A percentile compares a stretch with the other conserved stretches of the same genome.
Evolutionary conservation across 2,888 invertebrate genomes (phyloP).

Genomic region (Eupelmus urozonus): DNA sequence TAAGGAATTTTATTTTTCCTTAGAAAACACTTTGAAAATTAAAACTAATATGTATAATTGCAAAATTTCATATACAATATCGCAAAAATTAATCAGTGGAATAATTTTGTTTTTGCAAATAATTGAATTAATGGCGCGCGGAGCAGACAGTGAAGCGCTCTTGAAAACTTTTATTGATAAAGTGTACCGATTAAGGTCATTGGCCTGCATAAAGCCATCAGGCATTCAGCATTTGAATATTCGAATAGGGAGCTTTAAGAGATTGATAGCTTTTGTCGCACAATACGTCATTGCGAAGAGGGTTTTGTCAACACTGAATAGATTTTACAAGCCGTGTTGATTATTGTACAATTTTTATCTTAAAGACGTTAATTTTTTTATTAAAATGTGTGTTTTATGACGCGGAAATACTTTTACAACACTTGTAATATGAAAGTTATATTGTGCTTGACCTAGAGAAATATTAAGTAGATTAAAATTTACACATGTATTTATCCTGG

Average conservation of each 20-base stretch:
- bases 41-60: too few species aligned
- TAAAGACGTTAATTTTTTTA: too few species aligned
- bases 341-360: too few species aligned
- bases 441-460: too few species aligned
- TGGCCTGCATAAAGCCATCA: slow-evolving; percentile 27
- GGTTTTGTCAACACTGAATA: neutral
- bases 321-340: slow-evolving; percentile 1
- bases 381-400: too few species aligned
- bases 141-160: too few species aligned
- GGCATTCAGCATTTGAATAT: slow-evolving; percentile 24
- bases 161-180: slow-evolving; percentile 23
- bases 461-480: too few species aligned
- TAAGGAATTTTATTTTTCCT: too few species aligned
- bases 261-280: slow-evolving; percentile 20
- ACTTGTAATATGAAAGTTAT: too few species aligned
- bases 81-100: neutral
- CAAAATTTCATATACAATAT: neutral
- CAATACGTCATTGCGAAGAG: slow-evolving; percentile 2
- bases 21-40: too few species aligned
- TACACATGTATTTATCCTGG: too few species aligned
- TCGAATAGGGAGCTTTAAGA: slow-evolving; percentile 34
- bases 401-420: too few species aligned
- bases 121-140: neutral
- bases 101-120: slow-evolving; percentile 7
- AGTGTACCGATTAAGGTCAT: slow-evolving; percentile 37